Conservation (phyloP, 2,113 vertebrate genomes). For the Zootoca vivipara region DNA sequence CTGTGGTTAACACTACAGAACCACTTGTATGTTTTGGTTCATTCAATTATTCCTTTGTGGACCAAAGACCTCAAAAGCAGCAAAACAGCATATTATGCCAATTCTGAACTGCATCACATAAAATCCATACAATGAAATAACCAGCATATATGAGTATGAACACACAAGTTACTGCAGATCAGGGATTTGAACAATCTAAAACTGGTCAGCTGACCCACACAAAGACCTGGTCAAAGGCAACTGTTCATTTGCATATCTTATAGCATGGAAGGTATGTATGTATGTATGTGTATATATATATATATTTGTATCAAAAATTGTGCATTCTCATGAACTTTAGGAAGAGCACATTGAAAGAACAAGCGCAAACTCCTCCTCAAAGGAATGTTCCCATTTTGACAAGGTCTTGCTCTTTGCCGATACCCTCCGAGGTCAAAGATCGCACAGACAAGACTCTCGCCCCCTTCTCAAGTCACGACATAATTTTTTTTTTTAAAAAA, state of each 20-base stretch:
- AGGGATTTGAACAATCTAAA: neutral
- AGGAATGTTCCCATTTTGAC: slow-evolving; percentile 27
- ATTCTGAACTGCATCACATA: neutral
- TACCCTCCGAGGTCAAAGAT: slow-evolving; percentile 6
- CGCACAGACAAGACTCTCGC: neutral
- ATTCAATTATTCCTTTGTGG: neutral
- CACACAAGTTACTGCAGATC: neutral
- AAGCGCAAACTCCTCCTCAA: neutral
- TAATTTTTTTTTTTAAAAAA: too few relatives aligned
- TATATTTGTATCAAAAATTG: too few relatives aligned
- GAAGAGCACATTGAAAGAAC: neutral
- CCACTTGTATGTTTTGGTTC: neutral
- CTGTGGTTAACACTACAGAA: neutral
- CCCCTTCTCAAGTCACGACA: slow-evolving; percentile 29
- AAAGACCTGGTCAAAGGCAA: too few relatives aligned
- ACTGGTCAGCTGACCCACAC: neutral
- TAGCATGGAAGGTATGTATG: too few relatives aligned
- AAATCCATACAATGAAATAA: neutral
- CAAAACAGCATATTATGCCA: too few relatives aligned
- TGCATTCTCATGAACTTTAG: neutral
- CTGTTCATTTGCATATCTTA: too few relatives aligned
- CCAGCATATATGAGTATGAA: neutral
- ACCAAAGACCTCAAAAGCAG: too few relatives aligned
- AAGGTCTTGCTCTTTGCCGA: slow-evolving; percentile 18
- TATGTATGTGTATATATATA: too few relatives aligned